Evolutionary conservation across 2,888 invertebrate species (phyloP).

Genomic region (Idaea biselata): DNA sequence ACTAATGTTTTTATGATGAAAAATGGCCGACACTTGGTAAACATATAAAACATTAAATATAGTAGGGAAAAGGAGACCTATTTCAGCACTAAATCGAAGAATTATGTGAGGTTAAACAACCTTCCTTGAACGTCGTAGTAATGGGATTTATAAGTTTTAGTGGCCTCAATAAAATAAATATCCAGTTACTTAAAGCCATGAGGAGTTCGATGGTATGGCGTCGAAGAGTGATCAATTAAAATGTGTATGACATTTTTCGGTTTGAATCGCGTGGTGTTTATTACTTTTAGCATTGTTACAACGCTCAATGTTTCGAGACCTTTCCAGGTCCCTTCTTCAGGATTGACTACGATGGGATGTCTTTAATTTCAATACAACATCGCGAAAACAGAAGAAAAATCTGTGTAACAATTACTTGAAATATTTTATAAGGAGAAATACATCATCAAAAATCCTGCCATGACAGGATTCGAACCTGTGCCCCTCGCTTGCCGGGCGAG

Average conservation of each 20-base stretch:
- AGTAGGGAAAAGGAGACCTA: not conserved
- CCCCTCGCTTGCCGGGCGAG: too few relatives aligned
- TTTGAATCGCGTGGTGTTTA: too few relatives aligned
- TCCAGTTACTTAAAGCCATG: not conserved
- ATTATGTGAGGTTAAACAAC: slow-evolving; percentile 2
- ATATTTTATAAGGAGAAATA: too few relatives aligned
- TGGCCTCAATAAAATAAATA: slow-evolving; percentile 1
- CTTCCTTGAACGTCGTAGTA: not conserved
- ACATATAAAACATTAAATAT: not conserved
- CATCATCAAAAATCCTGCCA: too few relatives aligned
- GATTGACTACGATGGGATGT: too few relatives aligned
- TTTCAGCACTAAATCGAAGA: not conserved
- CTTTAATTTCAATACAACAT: too few relatives aligned
- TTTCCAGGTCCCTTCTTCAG: too few relatives aligned
- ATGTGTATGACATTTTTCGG: not conserved
- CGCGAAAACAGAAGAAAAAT: too few relatives aligned
- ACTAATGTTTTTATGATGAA: not conserved
- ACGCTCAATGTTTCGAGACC: too few relatives aligned
- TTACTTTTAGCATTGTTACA: too few relatives aligned
- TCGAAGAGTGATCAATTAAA: not conserved
- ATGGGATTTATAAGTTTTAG: slow-evolving; percentile 3
- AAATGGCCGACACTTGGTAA: not conserved
- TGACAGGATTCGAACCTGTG: too few relatives aligned
- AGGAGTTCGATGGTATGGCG: not conserved
- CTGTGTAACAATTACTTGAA: too few relatives aligned